These are phyloP conservation scores for Hippocampus barbouri DNA, from an alignment of 2,113 vertebrate species.

Conservation along the genomic window DNA sequence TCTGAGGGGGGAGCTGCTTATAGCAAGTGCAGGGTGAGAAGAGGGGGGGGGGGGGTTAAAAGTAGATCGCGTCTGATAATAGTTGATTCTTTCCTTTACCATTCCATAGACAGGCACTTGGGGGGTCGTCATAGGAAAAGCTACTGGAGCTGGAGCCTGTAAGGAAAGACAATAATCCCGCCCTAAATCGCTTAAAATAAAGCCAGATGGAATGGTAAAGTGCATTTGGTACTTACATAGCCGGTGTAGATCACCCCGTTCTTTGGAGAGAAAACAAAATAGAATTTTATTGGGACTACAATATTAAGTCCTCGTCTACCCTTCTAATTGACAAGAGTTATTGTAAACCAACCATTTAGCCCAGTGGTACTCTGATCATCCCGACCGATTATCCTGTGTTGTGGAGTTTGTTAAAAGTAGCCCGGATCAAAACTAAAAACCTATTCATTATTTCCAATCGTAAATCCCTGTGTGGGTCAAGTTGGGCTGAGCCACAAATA, in stretches of 20 bases:
- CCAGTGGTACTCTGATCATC: not conserved
- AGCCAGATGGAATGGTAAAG: not conserved
- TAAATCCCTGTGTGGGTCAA: too few relatives aligned
- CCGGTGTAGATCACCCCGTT: conserved; percentile 86
- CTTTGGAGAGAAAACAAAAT: conserved; percentile 51
- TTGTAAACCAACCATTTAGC: conserved; percentile 16
- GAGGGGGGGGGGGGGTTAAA: not conserved
- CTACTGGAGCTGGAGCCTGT: conserved; percentile 81
- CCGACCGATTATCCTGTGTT: not conserved
- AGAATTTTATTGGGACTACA: not conserved
- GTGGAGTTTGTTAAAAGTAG: too few relatives aligned
- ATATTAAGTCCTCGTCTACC: not conserved
- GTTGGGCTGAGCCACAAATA: too few relatives aligned
- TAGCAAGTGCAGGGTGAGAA: conserved; percentile 10
- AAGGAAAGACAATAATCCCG: conserved; percentile 8
- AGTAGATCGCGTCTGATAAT: not conserved
- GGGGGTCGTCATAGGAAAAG: conserved; percentile 83
- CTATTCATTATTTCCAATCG: too few relatives aligned
- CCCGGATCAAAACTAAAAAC: too few relatives aligned
- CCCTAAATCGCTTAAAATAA: not conserved
- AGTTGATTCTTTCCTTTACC: conserved; percentile 66
- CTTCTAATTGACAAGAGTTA: conserved; percentile 5
- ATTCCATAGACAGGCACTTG: conserved; percentile 93
- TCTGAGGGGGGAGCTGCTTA: conserved; percentile 81
- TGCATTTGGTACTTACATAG: conserved; percentile 75